Conservation (phyloP, 2,888 invertebrate species). For the Dynastes maya region DNA sequence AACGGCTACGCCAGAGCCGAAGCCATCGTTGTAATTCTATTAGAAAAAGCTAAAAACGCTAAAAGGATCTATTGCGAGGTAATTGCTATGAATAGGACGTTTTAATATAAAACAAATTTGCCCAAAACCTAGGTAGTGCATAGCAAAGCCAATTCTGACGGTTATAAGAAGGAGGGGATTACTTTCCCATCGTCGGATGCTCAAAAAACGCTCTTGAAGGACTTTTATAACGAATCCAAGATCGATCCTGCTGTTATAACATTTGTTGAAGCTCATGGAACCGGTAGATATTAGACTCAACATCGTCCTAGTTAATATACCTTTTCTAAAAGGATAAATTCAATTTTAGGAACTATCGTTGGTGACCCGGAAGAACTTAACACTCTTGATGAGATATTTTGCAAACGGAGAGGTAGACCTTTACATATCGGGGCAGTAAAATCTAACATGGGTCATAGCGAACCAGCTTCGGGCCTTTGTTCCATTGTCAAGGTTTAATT, state of each 20-base stretch:
- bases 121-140: conserved; percentile 57
- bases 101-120: no score
- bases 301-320: no score
- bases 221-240: conserved; percentile 80
- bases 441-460: conserved; percentile 95
- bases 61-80: no score
- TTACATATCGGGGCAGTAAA: no score
- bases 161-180: conserved; percentile 67
- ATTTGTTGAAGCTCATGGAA: no score
- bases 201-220: conserved; percentile 76
- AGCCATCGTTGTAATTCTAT: no score
- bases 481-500: conserved; percentile 85
- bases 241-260: no score
- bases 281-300: no score
- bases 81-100: conserved; percentile 60
- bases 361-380: conserved; percentile 95
- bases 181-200: conserved; percentile 70
- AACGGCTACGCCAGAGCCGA: no score
- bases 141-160: conserved; percentile 67
- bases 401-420: no score
- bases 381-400: conserved; percentile 87
- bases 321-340: no score
- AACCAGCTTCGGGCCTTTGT: conserved; percentile 88
- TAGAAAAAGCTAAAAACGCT: no score
- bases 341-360: conserved; percentile 76